These are phyloP conservation scores for Micronisus gabar DNA, from an alignment of 2,113 vertebrate genomes.

Conservation along the genomic window DNA sequence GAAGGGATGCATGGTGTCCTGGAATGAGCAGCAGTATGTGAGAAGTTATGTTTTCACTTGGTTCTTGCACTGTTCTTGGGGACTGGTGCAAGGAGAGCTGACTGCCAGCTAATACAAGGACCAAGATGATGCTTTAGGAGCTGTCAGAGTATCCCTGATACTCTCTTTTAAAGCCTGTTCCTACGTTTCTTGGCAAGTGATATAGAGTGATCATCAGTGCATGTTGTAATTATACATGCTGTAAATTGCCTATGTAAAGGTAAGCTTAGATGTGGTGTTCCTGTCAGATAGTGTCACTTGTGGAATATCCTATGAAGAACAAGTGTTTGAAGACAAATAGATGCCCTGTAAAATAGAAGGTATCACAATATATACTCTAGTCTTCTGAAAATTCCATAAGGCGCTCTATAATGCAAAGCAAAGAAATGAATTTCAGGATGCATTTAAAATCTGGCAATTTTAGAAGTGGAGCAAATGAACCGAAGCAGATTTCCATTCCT, in stretches of 20 bases:
- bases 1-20: not conserved
- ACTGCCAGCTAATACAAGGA: not conserved
- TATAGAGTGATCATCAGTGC: not conserved
- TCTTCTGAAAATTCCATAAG: not conserved
- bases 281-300: not conserved
- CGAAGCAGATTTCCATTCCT: not conserved
- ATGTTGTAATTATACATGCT: not conserved
- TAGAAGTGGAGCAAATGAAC: not conserved
- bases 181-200: not conserved
- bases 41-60: not conserved
- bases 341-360: not conserved
- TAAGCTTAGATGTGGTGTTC: not conserved
- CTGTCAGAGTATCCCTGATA: not conserved
- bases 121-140: not conserved
- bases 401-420: not conserved
- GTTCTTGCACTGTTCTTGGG: not conserved
- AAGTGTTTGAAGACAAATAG: not conserved
- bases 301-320: not conserved
- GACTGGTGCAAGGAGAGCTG: not conserved
- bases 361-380: not conserved
- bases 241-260: not conserved
- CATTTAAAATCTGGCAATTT: not conserved
- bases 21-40: not conserved
- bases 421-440: not conserved
- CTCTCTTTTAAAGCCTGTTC: not conserved